These are phyloP conservation scores for Celastrina argiolus DNA, from an alignment of 2,888 invertebrate species.

Conservation along the genomic window DNA sequence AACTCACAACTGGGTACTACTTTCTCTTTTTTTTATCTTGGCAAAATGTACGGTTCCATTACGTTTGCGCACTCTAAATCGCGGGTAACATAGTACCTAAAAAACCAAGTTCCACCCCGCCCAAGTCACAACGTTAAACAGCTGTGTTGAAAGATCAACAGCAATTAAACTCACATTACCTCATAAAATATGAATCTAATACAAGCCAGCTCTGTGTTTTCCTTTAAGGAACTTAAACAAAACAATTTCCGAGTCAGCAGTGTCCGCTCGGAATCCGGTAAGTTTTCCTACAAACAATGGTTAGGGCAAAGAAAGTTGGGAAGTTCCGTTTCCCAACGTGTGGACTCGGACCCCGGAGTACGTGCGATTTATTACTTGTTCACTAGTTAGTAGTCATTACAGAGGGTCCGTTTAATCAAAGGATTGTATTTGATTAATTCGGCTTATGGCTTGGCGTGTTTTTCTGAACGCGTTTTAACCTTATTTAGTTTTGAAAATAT, in stretches of 20 bases:
- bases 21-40: too few relatives aligned
- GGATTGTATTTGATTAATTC: slow-evolving; percentile 1
- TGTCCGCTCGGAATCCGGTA: slow-evolving; percentile 65
- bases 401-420: slow-evolving; percentile 8
- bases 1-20: too few relatives aligned
- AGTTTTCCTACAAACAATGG: slow-evolving; percentile 71
- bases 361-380: slow-evolving; percentile 37
- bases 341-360: slow-evolving; percentile 32
- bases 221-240: slow-evolving; percentile 70
- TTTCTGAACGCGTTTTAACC: background rate
- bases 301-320: slow-evolving; percentile 70
- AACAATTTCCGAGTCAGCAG: slow-evolving; percentile 66
- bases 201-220: slow-evolving; percentile 68
- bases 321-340: slow-evolving; percentile 51
- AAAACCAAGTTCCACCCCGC: background rate
- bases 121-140: slow-evolving; percentile 17
- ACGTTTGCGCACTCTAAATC: too few relatives aligned
- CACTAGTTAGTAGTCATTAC: slow-evolving; percentile 3
- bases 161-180: slow-evolving; percentile 55
- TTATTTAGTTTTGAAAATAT: too few relatives aligned
- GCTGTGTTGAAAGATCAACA: slow-evolving; percentile 29
- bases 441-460: background rate
- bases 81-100: too few relatives aligned
- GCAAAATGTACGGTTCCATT: too few relatives aligned
- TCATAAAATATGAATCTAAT: slow-evolving; percentile 55